phyloP scores from a whole-genome alignment of 2,113 vertebrate genomes.

The Poicephalus gulielmi region DNA sequence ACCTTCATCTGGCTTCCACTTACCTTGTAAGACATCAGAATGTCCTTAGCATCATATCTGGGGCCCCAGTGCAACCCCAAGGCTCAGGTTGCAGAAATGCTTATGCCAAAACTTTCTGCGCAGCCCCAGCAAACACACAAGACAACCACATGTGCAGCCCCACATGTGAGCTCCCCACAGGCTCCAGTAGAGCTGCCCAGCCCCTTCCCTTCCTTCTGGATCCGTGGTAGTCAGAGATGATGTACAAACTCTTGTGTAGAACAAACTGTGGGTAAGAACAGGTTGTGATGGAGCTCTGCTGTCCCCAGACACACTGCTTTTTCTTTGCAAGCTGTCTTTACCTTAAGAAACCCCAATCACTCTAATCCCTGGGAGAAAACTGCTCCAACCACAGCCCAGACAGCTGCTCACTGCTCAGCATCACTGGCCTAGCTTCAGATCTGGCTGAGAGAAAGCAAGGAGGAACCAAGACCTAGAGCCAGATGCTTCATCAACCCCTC shows the following conservation, averaged over 20 bases:
- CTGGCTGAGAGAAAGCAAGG: neutral
- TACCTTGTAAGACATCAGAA: neutral
- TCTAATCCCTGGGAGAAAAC: neutral
- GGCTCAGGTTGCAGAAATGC: neutral
- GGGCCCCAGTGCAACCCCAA: neutral
- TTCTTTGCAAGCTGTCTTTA: neutral
- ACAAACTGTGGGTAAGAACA: neutral
- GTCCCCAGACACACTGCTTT: neutral
- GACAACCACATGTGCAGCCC: neutral
- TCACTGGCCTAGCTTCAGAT: neutral
- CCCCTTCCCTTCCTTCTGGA: neutral
- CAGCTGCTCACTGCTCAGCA: slow-evolving; percentile 7
- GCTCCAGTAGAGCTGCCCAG: neutral
- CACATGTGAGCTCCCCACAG: neutral
- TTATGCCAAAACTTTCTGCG: neutral
- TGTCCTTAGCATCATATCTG: neutral
- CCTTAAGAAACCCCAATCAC: slow-evolving; percentile 16
- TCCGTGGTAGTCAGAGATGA: neutral
- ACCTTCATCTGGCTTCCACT: neutral
- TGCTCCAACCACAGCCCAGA: neutral
- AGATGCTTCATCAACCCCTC: neutral
- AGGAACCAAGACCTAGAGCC: neutral
- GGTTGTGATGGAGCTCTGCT: neutral
- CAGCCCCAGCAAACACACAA: neutral
- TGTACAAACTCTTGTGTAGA: neutral